Base-by-base conservation (phyloP, 2,888 invertebrate genomes). In the Rhagonycha lutea region DNA sequence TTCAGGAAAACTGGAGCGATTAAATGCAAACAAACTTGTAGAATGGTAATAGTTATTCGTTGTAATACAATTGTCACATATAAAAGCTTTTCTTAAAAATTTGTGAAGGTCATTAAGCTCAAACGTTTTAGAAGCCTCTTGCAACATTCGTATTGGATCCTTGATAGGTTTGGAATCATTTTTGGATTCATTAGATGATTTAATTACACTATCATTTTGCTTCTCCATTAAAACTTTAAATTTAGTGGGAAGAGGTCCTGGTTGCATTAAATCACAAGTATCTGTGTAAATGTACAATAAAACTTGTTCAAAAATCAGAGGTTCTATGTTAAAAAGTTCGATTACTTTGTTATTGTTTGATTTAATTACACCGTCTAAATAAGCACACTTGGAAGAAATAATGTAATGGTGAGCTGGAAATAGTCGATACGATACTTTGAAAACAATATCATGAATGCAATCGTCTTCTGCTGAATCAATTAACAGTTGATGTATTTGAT, bases 351-450 rank as follows among this genome's bases (percentile, higher is more conserved):
- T 80, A 24, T 86, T 80, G 7, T 84, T 82, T 12, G 90, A 87
- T 74, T 86, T 84, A 76, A 92, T 90, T 2, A 92, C 81, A 75
- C 91, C 90, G 80, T 90, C 89, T 8, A 96, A 89, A 18, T 90
- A 90, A 8, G 92, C 90, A 76, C 93, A 92, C 79, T 91, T 89
- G 0, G 90, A 90, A 0, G 92, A 91, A 0, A 96, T 85, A 70
- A 96, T 91, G 85, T 91, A 95, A 80, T 91, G 91, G 86, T 96
- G 96, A 0, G 93, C 94, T 0, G 93, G 91, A 87, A 92, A 94
- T 3, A 85, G 85, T 80, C 90, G 90, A 71, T 89, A 86, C 28
- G 91, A 92, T 69, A 92, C 92, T 89, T 92, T 90, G 82, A 96
- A 92, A 9, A 92, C 86, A 0, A 95, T 89, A 85, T 96, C 96